Base-by-base conservation (phyloP, 53 echinoderm and acorn worm species). In the Actinopyga echinites region DNA sequence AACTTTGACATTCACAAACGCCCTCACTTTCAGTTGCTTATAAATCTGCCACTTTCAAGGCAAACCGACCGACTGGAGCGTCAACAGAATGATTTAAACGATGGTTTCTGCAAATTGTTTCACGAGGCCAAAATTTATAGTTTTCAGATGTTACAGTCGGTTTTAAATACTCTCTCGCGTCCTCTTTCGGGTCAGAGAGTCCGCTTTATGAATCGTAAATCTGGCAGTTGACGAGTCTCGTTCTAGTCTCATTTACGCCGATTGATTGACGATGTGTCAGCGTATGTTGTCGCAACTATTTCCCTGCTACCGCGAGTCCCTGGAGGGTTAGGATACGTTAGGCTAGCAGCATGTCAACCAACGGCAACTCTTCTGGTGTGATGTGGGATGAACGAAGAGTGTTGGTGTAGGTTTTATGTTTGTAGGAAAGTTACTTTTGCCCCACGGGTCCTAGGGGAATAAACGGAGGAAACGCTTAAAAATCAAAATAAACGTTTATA, bases 51-150 rank as follows among this genome's bases (percentile, higher is more conserved):
- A 42, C 44, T 22, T 71, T 24, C 71, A 42, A 71, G 42, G 30
- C 66, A 36, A 66, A 66, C 11, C 32, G 13, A 33, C 21, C 21
- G 19, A n/a, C 66, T 71, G 35, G 13, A 37, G 42, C 42, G 19
- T 71, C 71, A 37, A 71, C 43, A 37, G 45, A 57, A 78, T 78
- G 78, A 78, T 78, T 78, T 78, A 78, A 78, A 44, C 56, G 78
- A 78, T 34, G 54, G 56, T 30, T 55, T 78, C 57, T 55, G 33
- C 28, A 30, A 78, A 78, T 56, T 78, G 55, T 55, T 78, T 56
- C 78, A 78, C 78, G 78, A 78, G 78, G 78, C 78, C 78, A 78
- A 78, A 78, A 78, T 78, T 78, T 78, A 78, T 78, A 17, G 78
- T 32, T 78, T 78, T 78, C 78, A 78, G 78, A 78, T 78, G 78